phyloP scores from a whole-genome alignment of 2,113 vertebrate genomes.

The Axis porcinus region DNA sequence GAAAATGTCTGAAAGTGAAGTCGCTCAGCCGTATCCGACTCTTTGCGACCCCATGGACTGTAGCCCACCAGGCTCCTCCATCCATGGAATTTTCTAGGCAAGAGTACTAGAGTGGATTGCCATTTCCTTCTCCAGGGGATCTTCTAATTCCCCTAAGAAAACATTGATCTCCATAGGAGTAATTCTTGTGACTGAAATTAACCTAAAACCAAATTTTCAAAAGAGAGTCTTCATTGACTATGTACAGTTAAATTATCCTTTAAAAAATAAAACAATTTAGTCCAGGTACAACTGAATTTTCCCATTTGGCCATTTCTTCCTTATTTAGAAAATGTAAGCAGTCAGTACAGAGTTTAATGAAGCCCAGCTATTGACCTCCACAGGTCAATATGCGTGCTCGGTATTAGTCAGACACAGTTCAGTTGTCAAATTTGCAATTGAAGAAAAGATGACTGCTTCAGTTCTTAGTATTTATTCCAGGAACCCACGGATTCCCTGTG shows the following conservation, averaged over 20 bases:
- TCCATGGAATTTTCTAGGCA: no score
- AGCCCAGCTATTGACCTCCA: conserved; percentile 56
- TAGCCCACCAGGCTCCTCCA: no score
- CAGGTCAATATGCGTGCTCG: conserved; percentile 50
- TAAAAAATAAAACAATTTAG: not conserved
- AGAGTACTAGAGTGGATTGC: no score
- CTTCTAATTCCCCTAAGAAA: not conserved
- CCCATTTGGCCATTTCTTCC: conserved; percentile 56
- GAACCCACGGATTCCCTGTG: conserved; percentile 31
- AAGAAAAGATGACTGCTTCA: conserved; percentile 47
- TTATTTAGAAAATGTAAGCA: conserved; percentile 53
- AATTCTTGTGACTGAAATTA: conserved; percentile 3
- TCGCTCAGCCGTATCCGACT: no score
- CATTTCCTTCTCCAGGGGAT: no score
- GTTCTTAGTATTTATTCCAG: conserved; percentile 58
- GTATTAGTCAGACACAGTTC: conserved; percentile 68
- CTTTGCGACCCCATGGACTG: no score
- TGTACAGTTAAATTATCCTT: not conserved
- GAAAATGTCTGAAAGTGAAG: not conserved
- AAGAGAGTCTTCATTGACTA: not conserved
- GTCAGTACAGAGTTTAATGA: conserved; percentile 54
- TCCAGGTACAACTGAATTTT: conserved; percentile 33
- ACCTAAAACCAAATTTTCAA: conserved; percentile 21
- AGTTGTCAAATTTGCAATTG: conserved; percentile 60
- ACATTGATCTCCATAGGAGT: not conserved